These are phyloP conservation scores for Podilymbus podiceps DNA, from an alignment of 2,113 vertebrate genomes.

Conservation along the genomic window DNA sequence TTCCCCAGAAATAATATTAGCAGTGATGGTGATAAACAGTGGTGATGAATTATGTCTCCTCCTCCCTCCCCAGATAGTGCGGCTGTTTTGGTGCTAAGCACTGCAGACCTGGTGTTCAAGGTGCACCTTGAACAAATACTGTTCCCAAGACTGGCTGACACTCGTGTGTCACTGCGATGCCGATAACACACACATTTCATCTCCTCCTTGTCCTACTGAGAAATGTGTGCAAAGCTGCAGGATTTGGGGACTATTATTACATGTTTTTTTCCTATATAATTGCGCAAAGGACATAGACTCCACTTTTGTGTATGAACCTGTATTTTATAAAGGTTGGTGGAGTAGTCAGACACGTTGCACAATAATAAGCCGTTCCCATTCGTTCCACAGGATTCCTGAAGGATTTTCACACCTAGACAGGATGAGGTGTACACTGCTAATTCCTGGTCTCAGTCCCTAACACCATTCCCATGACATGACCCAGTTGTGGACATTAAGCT, in stretches of 20 bases:
- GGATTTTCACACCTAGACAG: neutral
- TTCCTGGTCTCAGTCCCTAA: neutral
- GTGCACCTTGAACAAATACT: neutral
- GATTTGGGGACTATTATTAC: neutral
- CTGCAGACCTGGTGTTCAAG: neutral
- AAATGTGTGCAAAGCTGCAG: neutral
- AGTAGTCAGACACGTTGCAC: neutral
- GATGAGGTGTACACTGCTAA: neutral
- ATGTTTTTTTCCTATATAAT: neutral
- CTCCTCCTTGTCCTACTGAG: neutral
- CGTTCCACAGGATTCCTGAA: neutral
- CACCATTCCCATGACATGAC: neutral
- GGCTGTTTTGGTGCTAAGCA: neutral
- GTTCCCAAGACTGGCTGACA: neutral
- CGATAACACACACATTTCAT: neutral
- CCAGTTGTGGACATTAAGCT: neutral
- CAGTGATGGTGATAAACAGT: neutral
- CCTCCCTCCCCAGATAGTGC: neutral
- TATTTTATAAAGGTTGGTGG: neutral
- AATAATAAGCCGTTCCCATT: neutral
- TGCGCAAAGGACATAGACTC: neutral
- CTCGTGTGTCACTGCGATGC: neutral
- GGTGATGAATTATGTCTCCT: neutral
- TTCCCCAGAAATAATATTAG: neutral
- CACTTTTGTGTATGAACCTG: neutral